Conservation (phyloP, 2,888 invertebrate genomes). For the Asteroscopus sphinx region DNA sequence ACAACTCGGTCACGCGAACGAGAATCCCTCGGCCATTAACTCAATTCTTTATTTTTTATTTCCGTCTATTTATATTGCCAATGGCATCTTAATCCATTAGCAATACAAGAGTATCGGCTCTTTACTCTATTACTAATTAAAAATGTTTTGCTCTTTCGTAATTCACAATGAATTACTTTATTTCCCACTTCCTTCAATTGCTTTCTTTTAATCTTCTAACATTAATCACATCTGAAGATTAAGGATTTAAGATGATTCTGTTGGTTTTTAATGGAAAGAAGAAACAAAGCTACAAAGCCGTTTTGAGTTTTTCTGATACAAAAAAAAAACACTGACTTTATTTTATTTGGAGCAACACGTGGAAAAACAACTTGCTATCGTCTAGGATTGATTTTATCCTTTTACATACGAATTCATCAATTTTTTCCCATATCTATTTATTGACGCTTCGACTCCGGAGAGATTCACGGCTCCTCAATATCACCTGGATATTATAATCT, state of each 20-base stretch:
- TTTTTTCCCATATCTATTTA: conserved; percentile 28
- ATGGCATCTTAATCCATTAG: conserved; percentile 3
- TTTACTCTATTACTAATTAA: conserved; percentile 3
- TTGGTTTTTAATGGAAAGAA: neutral
- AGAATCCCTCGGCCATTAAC: no score
- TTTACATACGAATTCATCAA: neutral
- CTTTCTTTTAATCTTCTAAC: neutral
- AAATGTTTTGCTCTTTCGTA: conserved; percentile 9
- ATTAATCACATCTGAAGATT: conserved; percentile 12
- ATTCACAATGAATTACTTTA: conserved; percentile 8
- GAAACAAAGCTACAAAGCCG: neutral
- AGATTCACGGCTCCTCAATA: conserved; percentile 46
- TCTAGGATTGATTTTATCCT: no score
- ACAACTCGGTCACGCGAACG: no score
- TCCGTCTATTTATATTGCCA: conserved; percentile 5
- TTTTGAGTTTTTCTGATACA: no score
- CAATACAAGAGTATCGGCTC: neutral
- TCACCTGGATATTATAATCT: conserved; percentile 79
- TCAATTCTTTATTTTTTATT: neutral
- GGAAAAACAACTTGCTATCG: no score
- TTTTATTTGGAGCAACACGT: no score
- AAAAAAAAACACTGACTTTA: no score
- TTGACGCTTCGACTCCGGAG: conserved; percentile 28
- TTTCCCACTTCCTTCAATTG: conserved; percentile 4
- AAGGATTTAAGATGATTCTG: neutral